Percentiles rank a stretch among this genome's conserved stretches.
phyloP scores from a whole-genome alignment of 1,140 invertebrate species.

The Camponotus vicinus region DNA sequence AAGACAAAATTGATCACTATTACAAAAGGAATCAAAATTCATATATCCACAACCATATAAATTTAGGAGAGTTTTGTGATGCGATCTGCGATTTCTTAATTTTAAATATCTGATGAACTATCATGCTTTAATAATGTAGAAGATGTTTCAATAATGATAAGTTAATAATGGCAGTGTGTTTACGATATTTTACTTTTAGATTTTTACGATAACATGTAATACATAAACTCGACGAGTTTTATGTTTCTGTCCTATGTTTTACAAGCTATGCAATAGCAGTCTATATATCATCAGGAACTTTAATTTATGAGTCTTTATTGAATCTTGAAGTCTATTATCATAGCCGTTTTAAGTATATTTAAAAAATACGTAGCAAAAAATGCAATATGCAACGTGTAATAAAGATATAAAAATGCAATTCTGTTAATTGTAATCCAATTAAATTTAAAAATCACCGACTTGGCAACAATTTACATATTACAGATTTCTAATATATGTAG shows the following conservation, averaged over 20 bases:
- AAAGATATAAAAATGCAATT: background rate
- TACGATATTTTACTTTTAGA: background rate
- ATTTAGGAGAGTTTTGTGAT: conserved; percentile 6
- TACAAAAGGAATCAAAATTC: conserved; percentile 39
- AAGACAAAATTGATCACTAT: conserved; percentile 1
- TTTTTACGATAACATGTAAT: background rate
- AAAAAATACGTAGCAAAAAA: background rate
- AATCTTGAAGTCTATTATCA: background rate
- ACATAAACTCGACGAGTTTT: background rate
- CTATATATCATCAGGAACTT: background rate
- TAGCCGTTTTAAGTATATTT: background rate
- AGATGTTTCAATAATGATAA: conserved; percentile 8
- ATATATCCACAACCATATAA: conserved; percentile 13
- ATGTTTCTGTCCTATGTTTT: background rate
- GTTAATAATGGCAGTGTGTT: background rate
- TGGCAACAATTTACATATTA: background rate
- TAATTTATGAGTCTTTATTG: background rate
- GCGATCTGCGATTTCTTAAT: conserved; percentile 32
- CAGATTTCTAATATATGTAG: background rate
- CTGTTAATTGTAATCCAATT: background rate
- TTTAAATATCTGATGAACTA: background rate
- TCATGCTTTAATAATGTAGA: conserved; percentile 1
- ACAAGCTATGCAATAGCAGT: background rate
- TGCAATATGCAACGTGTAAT: too few relatives aligned
- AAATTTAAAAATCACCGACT: background rate